Percentiles rank a stretch among this genome's conserved stretches.
phyloP scores from a whole-genome alignment of 2,797 vertebrate species.

The Simalia tracyae region DNA sequence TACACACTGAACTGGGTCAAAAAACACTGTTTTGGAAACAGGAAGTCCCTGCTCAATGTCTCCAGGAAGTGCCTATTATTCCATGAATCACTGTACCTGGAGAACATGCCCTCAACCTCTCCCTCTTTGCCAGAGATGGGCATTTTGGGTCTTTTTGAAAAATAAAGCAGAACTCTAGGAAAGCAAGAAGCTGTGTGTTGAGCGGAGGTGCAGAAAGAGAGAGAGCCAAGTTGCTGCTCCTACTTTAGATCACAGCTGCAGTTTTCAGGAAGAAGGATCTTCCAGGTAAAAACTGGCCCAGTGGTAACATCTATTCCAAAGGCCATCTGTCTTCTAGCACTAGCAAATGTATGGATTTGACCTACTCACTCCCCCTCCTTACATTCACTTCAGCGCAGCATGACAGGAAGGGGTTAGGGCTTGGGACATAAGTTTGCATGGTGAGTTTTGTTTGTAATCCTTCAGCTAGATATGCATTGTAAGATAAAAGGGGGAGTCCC shows the following conservation, averaged over 20 bases:
- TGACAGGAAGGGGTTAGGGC: neutral
- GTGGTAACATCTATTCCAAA: neutral
- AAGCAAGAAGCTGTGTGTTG: neutral
- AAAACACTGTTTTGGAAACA: neutral
- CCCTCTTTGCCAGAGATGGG: neutral
- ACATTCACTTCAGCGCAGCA: neutral
- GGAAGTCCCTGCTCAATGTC: neutral
- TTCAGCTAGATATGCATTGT: neutral
- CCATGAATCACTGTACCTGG: neutral
- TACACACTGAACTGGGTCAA: neutral
- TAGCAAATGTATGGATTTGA: neutral
- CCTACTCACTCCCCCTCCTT: neutral
- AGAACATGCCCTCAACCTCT: neutral
- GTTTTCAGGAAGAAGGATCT: neutral
- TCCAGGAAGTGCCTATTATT: neutral
- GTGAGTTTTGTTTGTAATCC: neutral
- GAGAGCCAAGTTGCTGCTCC: neutral
- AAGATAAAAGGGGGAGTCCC: neutral
- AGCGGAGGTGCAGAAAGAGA: neutral
- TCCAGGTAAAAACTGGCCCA: neutral
- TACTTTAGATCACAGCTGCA: neutral
- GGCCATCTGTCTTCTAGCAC: neutral
- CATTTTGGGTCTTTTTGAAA: neutral
- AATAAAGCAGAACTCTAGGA: neutral
- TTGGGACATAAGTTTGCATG: neutral